Base-by-base conservation (phyloP, 2,888 invertebrate genomes). In the Endomychus coccineus region DNA sequence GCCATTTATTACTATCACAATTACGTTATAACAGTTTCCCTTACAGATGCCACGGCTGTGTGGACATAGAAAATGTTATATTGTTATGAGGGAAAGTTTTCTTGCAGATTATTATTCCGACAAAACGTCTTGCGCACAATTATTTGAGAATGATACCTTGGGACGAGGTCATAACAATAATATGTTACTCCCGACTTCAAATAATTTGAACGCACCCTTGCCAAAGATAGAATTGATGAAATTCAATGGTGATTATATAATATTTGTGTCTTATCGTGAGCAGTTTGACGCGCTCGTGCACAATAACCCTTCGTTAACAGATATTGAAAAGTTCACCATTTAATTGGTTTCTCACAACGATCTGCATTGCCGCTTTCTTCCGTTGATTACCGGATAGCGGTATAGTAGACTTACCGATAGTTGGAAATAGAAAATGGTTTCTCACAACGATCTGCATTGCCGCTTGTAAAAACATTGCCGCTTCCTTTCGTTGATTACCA, bases 31-130 rank as follows among this genome's bases (percentile, higher is more conserved):
- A 15, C 27, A 3, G 15, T 27, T 14, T 2, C n/a, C 7, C 27
- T 27, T 13, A 3, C 27, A 13, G 14, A 27, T 27, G 27, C 14
- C 7, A 6, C 4, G 4, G 27, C 13, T 15, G 27, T 27, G 27
- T 27, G 3, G 27, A 27, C 9, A 27, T 15, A 2, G 27, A 27
- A 27, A 27, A 27, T n/a, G n/a, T n/a, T n/a, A n/a, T n/a, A n/a
- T n/a, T n/a, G n/a, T n/a, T n/a, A n/a, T n/a, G n/a, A n/a, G n/a
- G n/a, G n/a, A n/a, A n/a, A n/a, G n/a, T n/a, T 13, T 27, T 3
- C 27, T 27, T 12, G 4, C 27, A 3, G 27, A 27, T 9, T 27
- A 9, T 27, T 27, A 27, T 16, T 14, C 27, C 7, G 14, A 15
- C 16, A 27, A 27, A 11, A 16, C 13, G 6, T 9, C n/a, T 14